Evolutionary conservation across 1,140 invertebrate genomes (phyloP).

Genomic region (Nasonia vitripennis): DNA sequence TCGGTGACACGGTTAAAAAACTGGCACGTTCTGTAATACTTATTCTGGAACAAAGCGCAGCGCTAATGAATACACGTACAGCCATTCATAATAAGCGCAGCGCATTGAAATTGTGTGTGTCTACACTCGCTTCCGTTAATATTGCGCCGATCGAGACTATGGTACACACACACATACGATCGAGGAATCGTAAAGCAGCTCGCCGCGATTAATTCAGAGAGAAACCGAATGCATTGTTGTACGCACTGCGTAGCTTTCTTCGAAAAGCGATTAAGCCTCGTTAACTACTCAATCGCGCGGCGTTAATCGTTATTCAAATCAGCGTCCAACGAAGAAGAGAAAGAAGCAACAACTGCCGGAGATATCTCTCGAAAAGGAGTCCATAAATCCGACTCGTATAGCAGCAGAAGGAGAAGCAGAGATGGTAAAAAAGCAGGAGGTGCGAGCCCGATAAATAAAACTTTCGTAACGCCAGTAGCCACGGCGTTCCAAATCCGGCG

Average conservation of each 20-base stretch:
- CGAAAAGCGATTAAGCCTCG: neutral
- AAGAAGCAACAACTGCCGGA: neutral
- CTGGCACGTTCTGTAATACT: neutral
- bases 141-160: no score
- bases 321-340: neutral
- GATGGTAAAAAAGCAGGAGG: neutral
- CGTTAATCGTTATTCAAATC: constrained; percentile 28
- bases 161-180: no score
- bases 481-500: constrained; percentile 46
- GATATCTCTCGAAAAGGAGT: neutral
- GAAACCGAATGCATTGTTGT: neutral
- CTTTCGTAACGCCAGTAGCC: constrained; percentile 50
- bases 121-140: no score
- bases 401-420: neutral
- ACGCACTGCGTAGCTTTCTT: no score
- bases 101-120: no score
- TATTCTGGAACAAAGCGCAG: neutral
- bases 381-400: constrained; percentile 26
- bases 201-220: no score
- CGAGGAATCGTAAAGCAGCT: no score
- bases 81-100: no score
- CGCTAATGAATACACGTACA: neutral
- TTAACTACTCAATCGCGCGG: neutral
- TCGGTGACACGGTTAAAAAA: neutral
- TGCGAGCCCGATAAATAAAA: constrained; percentile 34